Percentiles rank a stretch among this genome's conserved stretches.
These are phyloP conservation scores for Sceloporus tristichus DNA, from an alignment of 2,113 vertebrate genomes.

Conservation along the genomic window DNA sequence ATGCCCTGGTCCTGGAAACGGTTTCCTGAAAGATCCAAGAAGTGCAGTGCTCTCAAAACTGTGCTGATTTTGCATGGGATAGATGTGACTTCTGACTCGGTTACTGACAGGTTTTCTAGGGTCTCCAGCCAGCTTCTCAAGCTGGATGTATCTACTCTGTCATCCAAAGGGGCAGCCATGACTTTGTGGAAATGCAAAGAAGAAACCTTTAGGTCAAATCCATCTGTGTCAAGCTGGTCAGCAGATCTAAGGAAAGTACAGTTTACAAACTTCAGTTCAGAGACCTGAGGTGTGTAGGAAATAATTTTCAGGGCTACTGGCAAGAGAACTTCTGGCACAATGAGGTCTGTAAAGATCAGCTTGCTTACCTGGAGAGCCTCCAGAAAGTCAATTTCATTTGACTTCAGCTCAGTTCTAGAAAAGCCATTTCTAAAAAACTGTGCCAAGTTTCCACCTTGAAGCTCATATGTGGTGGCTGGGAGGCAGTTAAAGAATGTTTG, in stretches of 20 bases:
- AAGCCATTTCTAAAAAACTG: constrained; percentile 14
- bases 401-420: background rate
- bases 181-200: constrained; percentile 71
- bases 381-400: background rate
- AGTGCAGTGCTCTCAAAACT: constrained; percentile 58
- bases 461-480: constrained; percentile 62
- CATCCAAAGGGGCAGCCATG: background rate
- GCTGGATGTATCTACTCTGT: constrained; percentile 16
- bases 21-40: constrained; percentile 76
- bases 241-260: constrained; percentile 54
- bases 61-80: constrained; percentile 65
- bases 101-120: constrained; percentile 69
- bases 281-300: constrained; percentile 62
- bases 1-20: constrained; percentile 54
- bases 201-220: constrained; percentile 37
- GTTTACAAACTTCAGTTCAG: constrained; percentile 71
- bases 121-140: constrained; percentile 69
- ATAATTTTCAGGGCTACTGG: constrained; percentile 61
- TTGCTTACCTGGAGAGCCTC: constrained; percentile 48
- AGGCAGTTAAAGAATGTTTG: constrained; percentile 66
- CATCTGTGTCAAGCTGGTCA: background rate
- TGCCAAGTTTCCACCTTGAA: constrained; percentile 68
- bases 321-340: constrained; percentile 70
- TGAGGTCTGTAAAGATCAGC: constrained; percentile 59
- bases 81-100: constrained; percentile 31